These are phyloP conservation scores for Oscheius sp. DNA, from an alignment of 2,888 invertebrate genomes.

Conservation along the genomic window DNA sequence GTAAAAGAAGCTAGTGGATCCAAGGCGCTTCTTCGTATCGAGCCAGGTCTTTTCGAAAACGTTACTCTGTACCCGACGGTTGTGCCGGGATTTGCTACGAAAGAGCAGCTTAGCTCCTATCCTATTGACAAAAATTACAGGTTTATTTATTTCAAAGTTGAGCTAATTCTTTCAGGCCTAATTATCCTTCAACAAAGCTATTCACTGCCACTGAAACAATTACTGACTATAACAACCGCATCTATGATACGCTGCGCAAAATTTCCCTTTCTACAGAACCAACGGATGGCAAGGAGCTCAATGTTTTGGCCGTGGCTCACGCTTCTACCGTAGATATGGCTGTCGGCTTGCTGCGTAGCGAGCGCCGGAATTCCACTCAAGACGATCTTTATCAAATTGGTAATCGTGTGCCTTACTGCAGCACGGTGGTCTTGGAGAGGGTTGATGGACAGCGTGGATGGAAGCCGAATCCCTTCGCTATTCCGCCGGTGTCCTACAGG, in stretches of 20 bases:
- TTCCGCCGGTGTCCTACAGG: constrained; percentile 47
- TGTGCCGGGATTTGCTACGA: constrained; percentile 42
- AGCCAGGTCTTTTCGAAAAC: constrained; percentile 65
- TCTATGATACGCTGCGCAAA: constrained; percentile 1
- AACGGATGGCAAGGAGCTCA: constrained; percentile 10
- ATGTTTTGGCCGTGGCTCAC: constrained; percentile 52
- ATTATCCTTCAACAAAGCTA: background rate
- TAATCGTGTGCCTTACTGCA: constrained; percentile 51
- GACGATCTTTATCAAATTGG: constrained; percentile 50
- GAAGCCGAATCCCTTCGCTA: constrained; percentile 44
- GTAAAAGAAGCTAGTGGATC: constrained; percentile 45
- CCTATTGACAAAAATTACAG: constrained; percentile 47
- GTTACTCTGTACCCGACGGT: constrained; percentile 48
- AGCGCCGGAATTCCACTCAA: constrained; percentile 39
- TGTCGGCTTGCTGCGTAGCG: constrained; percentile 46
- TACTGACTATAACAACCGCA: constrained; percentile 13
- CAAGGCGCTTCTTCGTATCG: constrained; percentile 50
- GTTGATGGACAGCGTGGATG: constrained; percentile 36
- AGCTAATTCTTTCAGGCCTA: background rate
- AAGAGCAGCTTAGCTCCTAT: constrained; percentile 42
- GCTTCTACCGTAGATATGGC: constrained; percentile 69
- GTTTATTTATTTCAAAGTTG: background rate
- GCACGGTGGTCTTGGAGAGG: constrained; percentile 45
- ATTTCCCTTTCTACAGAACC: constrained; percentile 18
- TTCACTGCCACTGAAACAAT: constrained; percentile 4